Percentiles rank a stretch among this genome's conserved stretches.
Evolutionary conservation across 2,797 vertebrate genomes (phyloP).

Genomic region (Chanos chanos): DNA sequence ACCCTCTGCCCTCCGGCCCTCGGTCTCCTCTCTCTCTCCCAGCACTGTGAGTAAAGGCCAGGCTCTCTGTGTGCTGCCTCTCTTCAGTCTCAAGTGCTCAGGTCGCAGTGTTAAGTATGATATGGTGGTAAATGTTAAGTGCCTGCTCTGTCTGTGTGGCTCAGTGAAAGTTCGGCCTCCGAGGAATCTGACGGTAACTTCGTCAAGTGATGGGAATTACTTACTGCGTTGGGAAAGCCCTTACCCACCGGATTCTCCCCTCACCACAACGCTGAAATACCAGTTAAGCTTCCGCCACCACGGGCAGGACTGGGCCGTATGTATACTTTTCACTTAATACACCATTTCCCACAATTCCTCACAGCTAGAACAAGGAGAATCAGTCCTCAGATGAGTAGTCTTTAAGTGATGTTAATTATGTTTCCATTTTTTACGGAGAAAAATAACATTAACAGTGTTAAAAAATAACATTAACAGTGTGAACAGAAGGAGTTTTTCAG

Average conservation of each 20-base stretch:
- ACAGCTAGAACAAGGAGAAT: no score
- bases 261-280: conserved; percentile 52
- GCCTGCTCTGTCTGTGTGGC: conserved; percentile 23
- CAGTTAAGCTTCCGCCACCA: conserved; percentile 62
- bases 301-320: conserved; percentile 65
- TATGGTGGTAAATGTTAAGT: neutral
- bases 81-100: no score
- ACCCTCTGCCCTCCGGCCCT: conserved; percentile 30
- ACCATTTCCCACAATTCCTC: no score
- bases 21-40: conserved; percentile 36
- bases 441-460: no score
- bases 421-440: no score
- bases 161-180: conserved; percentile 62
- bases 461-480: no score
- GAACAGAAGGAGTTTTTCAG: no score
- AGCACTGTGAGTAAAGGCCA: conserved; percentile 53
- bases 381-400: no score
- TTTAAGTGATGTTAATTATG: no score
- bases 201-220: conserved; percentile 23
- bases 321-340: no score
- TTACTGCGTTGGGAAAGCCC: conserved; percentile 62
- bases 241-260: conserved; percentile 51
- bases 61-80: no score
- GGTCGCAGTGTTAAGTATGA: neutral
- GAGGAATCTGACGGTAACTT: conserved; percentile 32